Evolutionary conservation across 2,113 vertebrate species (phyloP), one percentile per base, ranked within the genome.

Genomic region (Leucoraja erinaceus): DNA sequence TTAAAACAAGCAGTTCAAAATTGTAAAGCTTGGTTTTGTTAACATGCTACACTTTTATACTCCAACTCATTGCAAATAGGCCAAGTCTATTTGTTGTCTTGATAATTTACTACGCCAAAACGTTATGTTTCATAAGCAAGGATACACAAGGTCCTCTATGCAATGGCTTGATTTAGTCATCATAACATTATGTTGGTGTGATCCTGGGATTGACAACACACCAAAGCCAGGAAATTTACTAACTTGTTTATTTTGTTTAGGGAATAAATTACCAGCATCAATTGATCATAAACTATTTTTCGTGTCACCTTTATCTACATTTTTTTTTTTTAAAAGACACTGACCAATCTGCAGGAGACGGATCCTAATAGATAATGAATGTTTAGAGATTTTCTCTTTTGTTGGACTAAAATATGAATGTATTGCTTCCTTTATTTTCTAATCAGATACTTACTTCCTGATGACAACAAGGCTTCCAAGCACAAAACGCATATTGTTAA

Each of bases 381-480:
- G 56, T 66, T 33, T 31, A 33, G 14, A 68, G 16, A 38, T 47
- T 68, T 66, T 90, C 28, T 83, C 3, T 84, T 9, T 61, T 59
- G 31, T 33, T 28, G 92, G 61, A 33, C 18, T 54, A 66, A 93
- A 61, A 75, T 79, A 47, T n/a, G 56, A 63, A 72, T n/a, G 11
- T 33, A 31, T 63, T 86, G 61, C 18, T 61, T 63, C 86, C 79
- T 93, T 0, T 47, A 47, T 93, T 86, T 20, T 70, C 7, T 22
- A 47, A 3, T 6, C 93, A 99, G 99, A 10, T 99, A 99, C 93
- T 96, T 99, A 91, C 97, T 99, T 14, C 98, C 98, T 33, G 98
- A 99, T 95, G 97, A 96, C 95, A 98, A 95, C 94, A 99, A 99
- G 96, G 96, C 97, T 88, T 98, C 98, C 18, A 99, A 99, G 96